These are phyloP conservation scores for Notarius quadriscutis DNA, from an alignment of 2,113 vertebrate genomes.

Conservation along the genomic window DNA sequence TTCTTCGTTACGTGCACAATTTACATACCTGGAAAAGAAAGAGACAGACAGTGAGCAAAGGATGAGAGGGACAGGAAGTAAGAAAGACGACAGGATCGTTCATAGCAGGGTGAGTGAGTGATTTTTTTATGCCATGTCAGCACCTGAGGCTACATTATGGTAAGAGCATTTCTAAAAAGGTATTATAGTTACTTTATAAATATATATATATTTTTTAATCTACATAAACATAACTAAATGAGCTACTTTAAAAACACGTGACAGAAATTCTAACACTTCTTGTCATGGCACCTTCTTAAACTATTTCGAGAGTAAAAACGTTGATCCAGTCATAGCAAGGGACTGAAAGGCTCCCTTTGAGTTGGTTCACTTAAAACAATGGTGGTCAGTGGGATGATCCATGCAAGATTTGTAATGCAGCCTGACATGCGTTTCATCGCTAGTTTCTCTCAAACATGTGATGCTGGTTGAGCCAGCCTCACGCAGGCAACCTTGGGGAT, in stretches of 20 bases:
- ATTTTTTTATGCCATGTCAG: too few species aligned
- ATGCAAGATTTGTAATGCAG: neutral
- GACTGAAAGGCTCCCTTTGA: neutral
- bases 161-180: too few species aligned
- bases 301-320: too few species aligned
- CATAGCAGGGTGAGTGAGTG: neutral
- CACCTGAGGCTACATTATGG: too few species aligned
- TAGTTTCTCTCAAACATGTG: neutral
- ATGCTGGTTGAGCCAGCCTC: neutral
- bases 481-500: neutral
- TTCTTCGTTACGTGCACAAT: constrained; percentile 6
- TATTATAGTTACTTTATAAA: too few species aligned
- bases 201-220: too few species aligned
- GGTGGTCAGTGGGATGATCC: neutral
- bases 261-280: too few species aligned
- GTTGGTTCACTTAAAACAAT: neutral
- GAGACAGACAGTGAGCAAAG: neutral
- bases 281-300: too few species aligned
- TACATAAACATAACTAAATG: too few species aligned
- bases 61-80: neutral
- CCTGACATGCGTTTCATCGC: neutral
- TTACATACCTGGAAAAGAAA: constrained; percentile 4
- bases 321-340: too few species aligned
- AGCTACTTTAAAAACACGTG: too few species aligned
- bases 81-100: neutral